Evolutionary conservation across 35 echinoderm and acorn worm genomes (phyloP).

Genomic region (Lytechinus pictus): DNA sequence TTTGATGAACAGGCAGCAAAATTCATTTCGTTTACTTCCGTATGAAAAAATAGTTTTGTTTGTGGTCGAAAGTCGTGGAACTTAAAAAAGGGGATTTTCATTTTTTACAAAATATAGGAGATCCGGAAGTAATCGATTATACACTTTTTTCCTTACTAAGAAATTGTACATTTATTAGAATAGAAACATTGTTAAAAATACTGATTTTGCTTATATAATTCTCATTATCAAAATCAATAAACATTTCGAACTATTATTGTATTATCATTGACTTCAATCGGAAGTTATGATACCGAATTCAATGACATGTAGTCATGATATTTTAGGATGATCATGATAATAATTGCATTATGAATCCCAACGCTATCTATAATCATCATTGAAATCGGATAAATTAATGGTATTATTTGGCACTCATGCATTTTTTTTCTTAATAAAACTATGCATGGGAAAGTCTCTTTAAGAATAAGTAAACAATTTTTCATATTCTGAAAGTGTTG

Average conservation of each 20-base stretch:
- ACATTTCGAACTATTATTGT: not conserved
- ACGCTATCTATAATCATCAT: too few species aligned
- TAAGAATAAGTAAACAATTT: too few species aligned
- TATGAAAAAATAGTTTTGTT: not conserved
- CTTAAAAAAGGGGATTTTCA: not conserved
- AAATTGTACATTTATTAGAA: not conserved
- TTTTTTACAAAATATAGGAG: not conserved
- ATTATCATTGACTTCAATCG: not conserved
- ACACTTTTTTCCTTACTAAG: not conserved
- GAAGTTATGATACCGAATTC: not conserved
- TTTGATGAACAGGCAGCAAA: too few species aligned
- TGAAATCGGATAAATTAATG: too few species aligned
- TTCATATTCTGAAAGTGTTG: too few species aligned
- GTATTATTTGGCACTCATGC: too few species aligned
- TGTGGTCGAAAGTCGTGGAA: not conserved
- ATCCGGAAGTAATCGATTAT: not conserved
- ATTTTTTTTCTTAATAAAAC: too few species aligned
- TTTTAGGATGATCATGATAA: too few species aligned
- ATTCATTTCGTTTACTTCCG: not conserved
- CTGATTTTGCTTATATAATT: not conserved
- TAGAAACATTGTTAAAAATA: not conserved
- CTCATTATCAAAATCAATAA: not conserved
- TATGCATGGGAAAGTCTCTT: too few species aligned
- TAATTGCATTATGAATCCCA: too few species aligned
- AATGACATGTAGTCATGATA: not conserved